These are phyloP conservation scores for Colletes collaris DNA, from an alignment of 2,888 invertebrate genomes.

Conservation along the genomic window DNA sequence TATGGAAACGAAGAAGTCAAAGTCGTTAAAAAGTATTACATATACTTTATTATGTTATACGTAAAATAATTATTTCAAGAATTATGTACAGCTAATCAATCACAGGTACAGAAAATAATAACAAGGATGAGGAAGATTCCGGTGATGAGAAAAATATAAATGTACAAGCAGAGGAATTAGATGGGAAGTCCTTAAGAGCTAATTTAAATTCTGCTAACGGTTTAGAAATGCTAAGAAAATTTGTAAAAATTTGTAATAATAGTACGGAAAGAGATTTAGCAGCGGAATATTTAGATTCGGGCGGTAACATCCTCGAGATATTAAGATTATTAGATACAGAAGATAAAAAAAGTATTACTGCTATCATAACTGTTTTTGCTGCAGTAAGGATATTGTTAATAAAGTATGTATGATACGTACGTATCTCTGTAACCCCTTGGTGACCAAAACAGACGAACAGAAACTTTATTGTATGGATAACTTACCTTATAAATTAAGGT, in stretches of 20 bases:
- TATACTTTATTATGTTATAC: not conserved
- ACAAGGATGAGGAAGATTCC: conserved; percentile 2
- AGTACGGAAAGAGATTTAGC: conserved; percentile 84
- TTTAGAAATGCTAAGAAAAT: conserved; percentile 84
- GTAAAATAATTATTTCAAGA: not conserved
- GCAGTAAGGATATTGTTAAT: conserved; percentile 87
- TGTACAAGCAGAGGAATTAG: conserved; percentile 21
- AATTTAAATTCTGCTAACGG: conserved; percentile 68
- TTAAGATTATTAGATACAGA: conserved; percentile 86
- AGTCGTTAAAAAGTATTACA: conserved; percentile 7
- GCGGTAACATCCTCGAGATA: conserved; percentile 89
- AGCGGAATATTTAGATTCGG: conserved; percentile 87
- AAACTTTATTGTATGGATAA: too few relatives aligned
- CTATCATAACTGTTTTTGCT: conserved; percentile 86
- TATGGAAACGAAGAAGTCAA: not conserved
- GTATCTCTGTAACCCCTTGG: not conserved
- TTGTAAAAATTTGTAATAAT: conserved; percentile 85
- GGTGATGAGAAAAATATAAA: conserved; percentile 8
- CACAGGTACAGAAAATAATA: conserved; percentile 2
- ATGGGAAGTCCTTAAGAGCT: conserved; percentile 64
- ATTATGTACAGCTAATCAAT: not conserved
- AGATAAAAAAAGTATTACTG: conserved; percentile 86
- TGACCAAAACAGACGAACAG: too few relatives aligned
- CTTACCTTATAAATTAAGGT: too few relatives aligned
- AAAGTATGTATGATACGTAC: conserved; percentile 80